A percentile compares a stretch with the other conserved stretches of the same genome.
phyloP scores from a whole-genome alignment of 2,888 invertebrate species.

The Eristalinus aeneus region DNA sequence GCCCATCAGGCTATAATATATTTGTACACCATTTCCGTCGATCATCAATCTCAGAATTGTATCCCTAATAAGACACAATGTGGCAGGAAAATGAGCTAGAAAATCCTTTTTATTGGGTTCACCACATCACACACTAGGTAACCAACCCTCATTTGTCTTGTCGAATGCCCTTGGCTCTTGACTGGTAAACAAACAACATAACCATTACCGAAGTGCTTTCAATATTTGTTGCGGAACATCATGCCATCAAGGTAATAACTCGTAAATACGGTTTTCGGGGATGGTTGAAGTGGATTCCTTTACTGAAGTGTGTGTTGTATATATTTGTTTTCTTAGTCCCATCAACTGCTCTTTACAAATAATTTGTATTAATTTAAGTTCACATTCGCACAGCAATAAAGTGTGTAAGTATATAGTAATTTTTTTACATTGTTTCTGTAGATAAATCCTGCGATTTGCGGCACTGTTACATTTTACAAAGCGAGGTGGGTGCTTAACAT shows the following conservation, averaged over 20 bases:
- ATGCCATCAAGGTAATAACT: slow-evolving; percentile 67
- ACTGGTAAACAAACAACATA: slow-evolving; percentile 25
- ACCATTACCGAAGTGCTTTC: slow-evolving; percentile 63
- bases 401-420: background rate
- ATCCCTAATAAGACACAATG: slow-evolving; percentile 69
- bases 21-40: slow-evolving; percentile 68
- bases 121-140: slow-evolving; percentile 58
- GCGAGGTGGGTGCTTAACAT: background rate
- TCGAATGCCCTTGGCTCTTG: slow-evolving; percentile 39
- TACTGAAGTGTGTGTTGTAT: slow-evolving; percentile 16
- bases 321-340: slow-evolving; percentile 23
- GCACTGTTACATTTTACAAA: background rate
- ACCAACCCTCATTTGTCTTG: slow-evolving; percentile 70
- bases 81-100: slow-evolving; percentile 67
- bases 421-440: background rate
- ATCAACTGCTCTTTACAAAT: slow-evolving; percentile 44
- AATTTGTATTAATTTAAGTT: slow-evolving; percentile 64
- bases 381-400: background rate
- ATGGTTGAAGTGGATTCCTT: background rate
- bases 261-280: slow-evolving; percentile 58
- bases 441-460: background rate
- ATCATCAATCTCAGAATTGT: slow-evolving; percentile 68
- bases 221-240: slow-evolving; percentile 65
- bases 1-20: slow-evolving; percentile 23
- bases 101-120: slow-evolving; percentile 71